Evolutionary conservation across 2,797 vertebrate species (phyloP), one percentile per base, ranked within the genome.

Genomic region (Kryptopterus vitreolus): DNA sequence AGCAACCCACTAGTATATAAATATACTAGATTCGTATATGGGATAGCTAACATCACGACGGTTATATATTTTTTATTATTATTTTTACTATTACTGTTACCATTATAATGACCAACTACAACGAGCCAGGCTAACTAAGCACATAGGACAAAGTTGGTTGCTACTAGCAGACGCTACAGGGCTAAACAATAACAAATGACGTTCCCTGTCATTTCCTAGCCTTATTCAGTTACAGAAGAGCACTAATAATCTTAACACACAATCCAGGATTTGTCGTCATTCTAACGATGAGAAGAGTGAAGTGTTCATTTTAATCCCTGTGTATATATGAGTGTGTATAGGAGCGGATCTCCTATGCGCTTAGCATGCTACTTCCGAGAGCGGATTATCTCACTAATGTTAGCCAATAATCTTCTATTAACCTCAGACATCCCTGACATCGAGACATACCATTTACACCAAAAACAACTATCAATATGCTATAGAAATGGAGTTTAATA

Each of bases 131-230:
- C 43, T 16, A 33, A 15, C 74, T 33, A 55, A 57, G 50, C 26
- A 50, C 26, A 43, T 76, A 48, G 22, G 26, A 13, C 52, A 50
- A 76, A 69, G 72, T 59, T 76, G 52, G 59, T 66, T 61, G 59
- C 59, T 76, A 59, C 16, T 52, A 76, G 13, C 22, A n/a, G 48
- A 16, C 66, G 91, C 91, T 82, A 82, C 84, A 82, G 43, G 29
- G 81, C 88, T 89, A 88, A 89, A 88, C 77, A 86, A 76, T 86
- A 86, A 86, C 82, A 84, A 86, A 84, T 74, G 24, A 55, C 48
- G 58, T 62, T 76, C 43, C 18, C 35, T 35, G 26, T 13, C 5
- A 13, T 15, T 22, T 50, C n/a, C 43, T 3, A 22, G 12, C 2
- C 11, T 31, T 76, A 3, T 33, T 62, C 24, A n/a, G 16, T 22